phyloP scores from a whole-genome alignment of 37 sponge, comb jelly and placozoan species.

The Axinella damicornis region DNA sequence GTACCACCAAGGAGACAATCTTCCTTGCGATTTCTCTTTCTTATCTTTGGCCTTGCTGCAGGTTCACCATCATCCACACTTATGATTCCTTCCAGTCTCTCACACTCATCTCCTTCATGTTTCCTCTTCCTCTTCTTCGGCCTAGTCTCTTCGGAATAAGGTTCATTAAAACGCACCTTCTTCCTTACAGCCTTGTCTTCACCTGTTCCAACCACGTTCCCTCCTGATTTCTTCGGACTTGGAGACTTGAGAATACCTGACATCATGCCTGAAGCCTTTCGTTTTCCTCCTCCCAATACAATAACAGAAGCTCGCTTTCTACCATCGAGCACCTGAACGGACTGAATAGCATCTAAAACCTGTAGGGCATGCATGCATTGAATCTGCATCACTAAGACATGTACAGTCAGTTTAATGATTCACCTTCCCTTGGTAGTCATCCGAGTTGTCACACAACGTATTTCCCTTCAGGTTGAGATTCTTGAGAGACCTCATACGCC shows the following conservation, averaged over 20 bases:
- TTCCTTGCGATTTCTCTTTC: background rate
- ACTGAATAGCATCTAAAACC: background rate
- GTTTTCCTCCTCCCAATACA: background rate
- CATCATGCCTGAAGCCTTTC: background rate
- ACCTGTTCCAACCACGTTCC: background rate
- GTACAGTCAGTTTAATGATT: too few relatives aligned
- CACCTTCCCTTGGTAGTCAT: background rate
- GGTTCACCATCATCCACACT: too few relatives aligned
- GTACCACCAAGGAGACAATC: background rate
- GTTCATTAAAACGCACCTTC: background rate
- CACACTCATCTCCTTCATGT: too few relatives aligned
- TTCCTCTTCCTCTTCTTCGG: too few relatives aligned
- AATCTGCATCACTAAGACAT: too few relatives aligned
- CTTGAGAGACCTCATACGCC: background rate
- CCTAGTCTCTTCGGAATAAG: too few relatives aligned
- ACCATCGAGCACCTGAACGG: background rate
- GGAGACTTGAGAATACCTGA: background rate
- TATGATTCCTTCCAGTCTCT: too few relatives aligned
- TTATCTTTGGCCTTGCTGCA: background rate
- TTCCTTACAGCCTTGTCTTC: background rate
- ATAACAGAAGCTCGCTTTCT: background rate
- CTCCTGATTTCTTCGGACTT: background rate
- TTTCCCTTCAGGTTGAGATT: slow-evolving; percentile 58
- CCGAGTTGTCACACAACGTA: background rate
- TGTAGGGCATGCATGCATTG: too few relatives aligned